Conservation (phyloP, 2,113 vertebrate species). For the Elaphurus davidianus region DNA sequence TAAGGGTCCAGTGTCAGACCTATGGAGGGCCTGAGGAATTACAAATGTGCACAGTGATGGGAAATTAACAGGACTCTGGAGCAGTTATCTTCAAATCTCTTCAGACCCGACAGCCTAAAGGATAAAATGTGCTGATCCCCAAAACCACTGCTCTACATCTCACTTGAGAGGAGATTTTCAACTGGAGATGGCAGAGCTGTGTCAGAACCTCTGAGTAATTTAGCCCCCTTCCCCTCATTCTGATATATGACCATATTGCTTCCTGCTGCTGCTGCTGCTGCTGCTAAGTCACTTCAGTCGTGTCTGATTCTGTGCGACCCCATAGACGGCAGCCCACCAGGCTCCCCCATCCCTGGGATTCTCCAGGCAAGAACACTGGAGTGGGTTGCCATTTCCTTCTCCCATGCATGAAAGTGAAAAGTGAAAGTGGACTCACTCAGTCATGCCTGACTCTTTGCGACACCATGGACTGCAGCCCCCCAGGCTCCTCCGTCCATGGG, state of each 20-base stretch:
- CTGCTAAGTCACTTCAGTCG: too few relatives aligned
- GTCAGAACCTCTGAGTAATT: neutral
- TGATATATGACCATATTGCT: neutral
- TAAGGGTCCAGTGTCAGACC: neutral
- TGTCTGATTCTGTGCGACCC: too few relatives aligned
- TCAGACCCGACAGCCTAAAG: neutral
- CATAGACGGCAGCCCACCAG: too few relatives aligned
- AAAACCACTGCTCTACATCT: neutral
- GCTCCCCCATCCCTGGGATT: too few relatives aligned
- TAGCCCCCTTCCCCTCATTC: neutral
- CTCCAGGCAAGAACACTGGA: too few relatives aligned
- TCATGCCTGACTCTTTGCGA: too few relatives aligned
- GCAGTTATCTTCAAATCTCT: neutral
- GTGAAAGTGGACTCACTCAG: too few relatives aligned
- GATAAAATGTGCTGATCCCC: neutral
- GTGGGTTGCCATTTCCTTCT: too few relatives aligned
- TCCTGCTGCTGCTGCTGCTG: neutral
- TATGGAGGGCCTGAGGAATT: neutral
- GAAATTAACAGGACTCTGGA: neutral
- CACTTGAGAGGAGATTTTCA: neutral
- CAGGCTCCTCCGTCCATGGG: too few relatives aligned
- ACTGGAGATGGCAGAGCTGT: neutral
- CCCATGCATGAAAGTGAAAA: too few relatives aligned
- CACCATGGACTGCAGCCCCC: too few relatives aligned
- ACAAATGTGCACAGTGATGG: neutral